Percentiles rank a stretch among this genome's conserved stretches.
Conservation (phyloP, 2,888 invertebrate genomes). For the Spilarctia lutea region DNA sequence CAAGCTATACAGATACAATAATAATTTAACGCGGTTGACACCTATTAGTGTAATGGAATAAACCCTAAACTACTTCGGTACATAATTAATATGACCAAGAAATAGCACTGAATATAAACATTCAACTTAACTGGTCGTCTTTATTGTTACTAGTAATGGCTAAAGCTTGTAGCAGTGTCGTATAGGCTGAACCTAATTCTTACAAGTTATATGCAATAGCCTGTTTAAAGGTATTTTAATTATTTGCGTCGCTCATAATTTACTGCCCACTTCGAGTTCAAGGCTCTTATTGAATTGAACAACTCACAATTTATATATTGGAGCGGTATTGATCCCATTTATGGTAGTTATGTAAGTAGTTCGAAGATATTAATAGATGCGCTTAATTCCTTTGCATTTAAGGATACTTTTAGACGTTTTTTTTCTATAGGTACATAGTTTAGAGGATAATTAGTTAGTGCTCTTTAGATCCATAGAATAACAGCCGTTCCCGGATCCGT, state of each 20-base stretch:
- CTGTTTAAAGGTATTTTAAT: conserved; percentile 69
- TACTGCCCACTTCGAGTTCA: conserved; percentile 51
- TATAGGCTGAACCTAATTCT: conserved; percentile 61
- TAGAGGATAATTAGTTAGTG: not conserved
- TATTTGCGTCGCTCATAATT: conserved; percentile 57
- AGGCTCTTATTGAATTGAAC: conserved; percentile 37
- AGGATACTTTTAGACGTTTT: not conserved
- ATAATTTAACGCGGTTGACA: conserved; percentile 29
- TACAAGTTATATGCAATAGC: conserved; percentile 64
- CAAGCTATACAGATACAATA: conserved; percentile 26
- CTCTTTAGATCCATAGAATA: too few relatives aligned
- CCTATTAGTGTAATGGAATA: conserved; percentile 49
- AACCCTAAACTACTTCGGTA: conserved; percentile 37
- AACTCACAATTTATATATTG: conserved; percentile 24
- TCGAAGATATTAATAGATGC: not conserved
- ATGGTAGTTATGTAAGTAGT: not conserved
- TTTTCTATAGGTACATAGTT: not conserved
- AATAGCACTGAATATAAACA: conserved; percentile 71
- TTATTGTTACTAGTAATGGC: conserved; percentile 79
- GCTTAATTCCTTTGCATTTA: not conserved
- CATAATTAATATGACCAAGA: conserved; percentile 48
- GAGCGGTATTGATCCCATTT: not conserved
- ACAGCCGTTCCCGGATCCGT: too few relatives aligned
- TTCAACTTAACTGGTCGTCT: conserved; percentile 76
- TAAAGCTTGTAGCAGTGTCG: conserved; percentile 80